Evolutionary conservation across 2,888 invertebrate species (phyloP).

Genomic region (Oxytorus armatus): DNA sequence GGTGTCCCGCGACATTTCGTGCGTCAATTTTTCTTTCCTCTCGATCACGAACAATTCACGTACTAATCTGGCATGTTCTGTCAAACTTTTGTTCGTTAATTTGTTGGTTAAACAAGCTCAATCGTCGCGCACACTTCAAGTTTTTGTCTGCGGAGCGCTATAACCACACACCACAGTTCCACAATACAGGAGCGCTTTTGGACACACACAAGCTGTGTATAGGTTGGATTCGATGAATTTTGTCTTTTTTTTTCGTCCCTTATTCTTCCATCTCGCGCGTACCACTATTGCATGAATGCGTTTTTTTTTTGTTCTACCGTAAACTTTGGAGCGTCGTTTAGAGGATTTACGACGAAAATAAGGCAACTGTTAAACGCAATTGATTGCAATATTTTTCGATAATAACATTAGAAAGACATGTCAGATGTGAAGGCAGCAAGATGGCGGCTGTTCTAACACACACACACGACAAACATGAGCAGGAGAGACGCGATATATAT

Average conservation of each 20-base stretch:
- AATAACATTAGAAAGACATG: constrained; percentile 83
- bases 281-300: constrained; percentile 27
- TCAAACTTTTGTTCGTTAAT: constrained; percentile 25
- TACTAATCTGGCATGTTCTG: constrained; percentile 1
- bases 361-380: constrained; percentile 63
- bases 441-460: constrained; percentile 76
- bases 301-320: constrained; percentile 38
- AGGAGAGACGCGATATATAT: constrained; percentile 50
- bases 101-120: constrained; percentile 40
- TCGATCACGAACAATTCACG: constrained; percentile 5
- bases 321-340: constrained; percentile 18
- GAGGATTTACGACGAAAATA: constrained; percentile 28
- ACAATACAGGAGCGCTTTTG: constrained; percentile 46
- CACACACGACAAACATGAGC: constrained; percentile 71
- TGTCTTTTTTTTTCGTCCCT: constrained; percentile 29
- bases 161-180: constrained; percentile 36
- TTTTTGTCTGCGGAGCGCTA: constrained; percentile 50
- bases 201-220: constrained; percentile 56
- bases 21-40: constrained; percentile 13
- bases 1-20: constrained; percentile 36
- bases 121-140: constrained; percentile 45
- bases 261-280: constrained; percentile 16
- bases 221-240: constrained; percentile 56
- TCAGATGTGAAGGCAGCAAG: constrained; percentile 80
- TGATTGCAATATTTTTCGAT: constrained; percentile 76